Base-by-base conservation (phyloP, 1,140 invertebrate species). In the Drosophila littoralis region DNA sequence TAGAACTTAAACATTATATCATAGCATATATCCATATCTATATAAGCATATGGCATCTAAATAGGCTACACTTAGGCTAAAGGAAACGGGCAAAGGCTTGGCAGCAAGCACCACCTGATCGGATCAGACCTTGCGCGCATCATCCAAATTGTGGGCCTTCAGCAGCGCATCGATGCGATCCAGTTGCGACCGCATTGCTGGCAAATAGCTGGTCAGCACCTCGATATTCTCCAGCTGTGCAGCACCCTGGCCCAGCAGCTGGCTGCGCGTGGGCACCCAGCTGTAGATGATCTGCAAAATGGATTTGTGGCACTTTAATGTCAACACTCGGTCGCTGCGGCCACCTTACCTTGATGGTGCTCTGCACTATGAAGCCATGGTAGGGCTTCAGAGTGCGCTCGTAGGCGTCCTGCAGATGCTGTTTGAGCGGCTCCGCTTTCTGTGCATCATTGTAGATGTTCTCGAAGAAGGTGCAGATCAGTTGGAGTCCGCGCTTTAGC, bases 361-460 rank as follows among this genome's bases (percentile, higher is more conserved):
- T 84, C 67, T 92, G 91, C n/a, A 92, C 81, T n/a, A 92, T 78
- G 46, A 90, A 92, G 35, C 92, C 91, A 46, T 92, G 91, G 32
- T 92, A 92, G 64, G 86, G 92, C 46, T 92, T 92, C 7, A 92
- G 33, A 4, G 91, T 92, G 43, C 76, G 80, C 51, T 92, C 91
- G 67, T 92, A 92, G 35, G 91, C 91, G 61, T 90, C 76, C 46
- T 91, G 88, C 22, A 92, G 60, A 68, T 91, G 86, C 22, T 75
- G 75, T 32, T 91, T 91, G 6, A 92, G 55, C 6, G 65, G 57
- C 48, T 92, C 92, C 22, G 70, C 57, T 22, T 51, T 72, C 46
- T 86, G 66, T 35, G 74, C 59, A 59, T 92, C 92, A 43, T 91
- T 77, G 60, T 91, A 81, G 36, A 92, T 91, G 50, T 92, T 91